phyloP scores from a whole-genome alignment of 2,113 vertebrate genomes.

The Anas platyrhynchos region DNA sequence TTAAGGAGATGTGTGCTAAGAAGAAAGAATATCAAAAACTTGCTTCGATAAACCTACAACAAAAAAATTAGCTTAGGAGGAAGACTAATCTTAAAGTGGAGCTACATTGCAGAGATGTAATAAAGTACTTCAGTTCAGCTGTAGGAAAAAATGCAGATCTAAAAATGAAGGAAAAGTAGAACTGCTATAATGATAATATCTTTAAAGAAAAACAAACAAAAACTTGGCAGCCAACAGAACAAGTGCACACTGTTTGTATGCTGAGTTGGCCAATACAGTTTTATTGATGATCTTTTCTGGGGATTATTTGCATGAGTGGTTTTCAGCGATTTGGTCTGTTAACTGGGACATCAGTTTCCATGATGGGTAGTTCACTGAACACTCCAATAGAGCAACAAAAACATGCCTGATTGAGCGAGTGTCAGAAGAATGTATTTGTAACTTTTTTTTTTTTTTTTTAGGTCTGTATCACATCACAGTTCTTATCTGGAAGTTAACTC shows the following conservation, averaged over 20 bases:
- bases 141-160: neutral
- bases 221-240: neutral
- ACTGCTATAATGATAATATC: neutral
- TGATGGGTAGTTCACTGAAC: neutral
- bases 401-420: too few species aligned
- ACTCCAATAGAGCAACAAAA: neutral
- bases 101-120: neutral
- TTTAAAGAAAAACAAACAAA: neutral
- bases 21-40: neutral
- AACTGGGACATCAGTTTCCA: neutral
- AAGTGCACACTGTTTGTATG: accelerated
- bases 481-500: neutral
- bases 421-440: neutral
- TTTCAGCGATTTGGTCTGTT: neutral
- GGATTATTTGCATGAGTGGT: neutral
- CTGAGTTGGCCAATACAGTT: neutral
- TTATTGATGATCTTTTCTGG: neutral
- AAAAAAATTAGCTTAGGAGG: neutral
- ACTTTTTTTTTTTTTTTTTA: too few species aligned
- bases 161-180: neutral
- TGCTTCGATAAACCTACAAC: neutral
- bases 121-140: neutral
- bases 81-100: neutral
- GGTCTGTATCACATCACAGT: neutral
- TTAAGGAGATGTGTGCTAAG: neutral